A percentile compares a stretch with the other conserved stretches of the same genome.
Evolutionary conservation across 1,140 invertebrate genomes (phyloP).

Genomic region (Conus ventricosus): DNA sequence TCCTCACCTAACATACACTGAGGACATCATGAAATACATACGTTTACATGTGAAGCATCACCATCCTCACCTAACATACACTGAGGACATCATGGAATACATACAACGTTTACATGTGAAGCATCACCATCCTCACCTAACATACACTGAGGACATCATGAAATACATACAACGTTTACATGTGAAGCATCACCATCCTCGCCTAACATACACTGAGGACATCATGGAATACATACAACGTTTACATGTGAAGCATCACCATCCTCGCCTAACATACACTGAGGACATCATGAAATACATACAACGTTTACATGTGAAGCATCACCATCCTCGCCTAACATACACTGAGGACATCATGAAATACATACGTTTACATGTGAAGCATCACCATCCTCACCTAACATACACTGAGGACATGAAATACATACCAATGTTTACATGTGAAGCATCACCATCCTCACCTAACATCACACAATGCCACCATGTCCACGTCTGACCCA

Average conservation of each 20-base stretch:
- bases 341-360: too few species aligned
- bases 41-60: neutral
- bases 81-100: too few species aligned
- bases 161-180: neutral
- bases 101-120: too few species aligned
- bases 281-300: conserved; percentile 37
- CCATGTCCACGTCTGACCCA: too few species aligned
- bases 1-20: conserved; percentile 36
- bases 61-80: neutral
- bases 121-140: neutral
- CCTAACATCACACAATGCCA: too few species aligned
- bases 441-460: too few species aligned
- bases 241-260: too few species aligned
- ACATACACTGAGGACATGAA: too few species aligned
- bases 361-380: too few species aligned
- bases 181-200: neutral
- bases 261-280: conserved; percentile 48
- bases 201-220: too few species aligned
- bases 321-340: neutral
- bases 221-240: too few species aligned
- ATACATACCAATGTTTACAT: too few species aligned
- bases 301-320: neutral
- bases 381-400: neutral
- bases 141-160: conserved; percentile 58
- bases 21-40: conserved; percentile 31